Percentiles rank a stretch among this genome's conserved stretches.
These are phyloP conservation scores for Scyliorhinus canicula DNA, from an alignment of 2,797 vertebrate genomes.

Conservation along the genomic window DNA sequence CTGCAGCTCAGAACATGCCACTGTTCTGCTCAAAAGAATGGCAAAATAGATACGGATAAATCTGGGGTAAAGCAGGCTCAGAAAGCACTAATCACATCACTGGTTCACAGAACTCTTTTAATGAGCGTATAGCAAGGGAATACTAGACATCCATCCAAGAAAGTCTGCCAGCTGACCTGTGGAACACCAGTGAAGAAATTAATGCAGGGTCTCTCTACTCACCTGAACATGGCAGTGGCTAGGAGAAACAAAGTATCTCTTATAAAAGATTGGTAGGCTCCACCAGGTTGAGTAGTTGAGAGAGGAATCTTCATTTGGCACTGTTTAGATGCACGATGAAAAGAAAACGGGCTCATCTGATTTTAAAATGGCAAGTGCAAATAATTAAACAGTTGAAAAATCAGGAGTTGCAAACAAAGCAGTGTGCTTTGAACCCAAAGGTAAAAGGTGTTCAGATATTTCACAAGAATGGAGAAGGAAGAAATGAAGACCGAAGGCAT, in stretches of 20 bases:
- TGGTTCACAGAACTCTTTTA: neutral
- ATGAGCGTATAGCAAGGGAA: neutral
- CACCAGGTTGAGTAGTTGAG: neutral
- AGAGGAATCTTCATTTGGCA: neutral
- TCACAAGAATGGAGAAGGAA: neutral
- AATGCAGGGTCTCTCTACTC: neutral
- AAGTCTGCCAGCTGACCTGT: neutral
- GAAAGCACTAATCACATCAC: neutral
- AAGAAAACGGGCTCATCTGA: neutral
- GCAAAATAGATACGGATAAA: neutral
- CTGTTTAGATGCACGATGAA: neutral
- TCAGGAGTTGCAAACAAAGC: neutral
- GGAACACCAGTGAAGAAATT: neutral
- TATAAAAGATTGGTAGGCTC: neutral
- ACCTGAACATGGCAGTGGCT: neutral
- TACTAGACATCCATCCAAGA: neutral
- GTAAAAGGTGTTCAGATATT: neutral
- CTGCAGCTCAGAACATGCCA: neutral
- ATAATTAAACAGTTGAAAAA: neutral
- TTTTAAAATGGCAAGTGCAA: neutral
- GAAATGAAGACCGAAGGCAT: neutral
- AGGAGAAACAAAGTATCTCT: neutral
- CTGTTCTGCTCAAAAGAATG: neutral
- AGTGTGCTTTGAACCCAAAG: neutral
- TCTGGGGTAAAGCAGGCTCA: neutral